Evolutionary conservation across 1,140 invertebrate species (phyloP), one percentile per base, ranked within the genome.

Genomic region (Pogonus chalceus): DNA sequence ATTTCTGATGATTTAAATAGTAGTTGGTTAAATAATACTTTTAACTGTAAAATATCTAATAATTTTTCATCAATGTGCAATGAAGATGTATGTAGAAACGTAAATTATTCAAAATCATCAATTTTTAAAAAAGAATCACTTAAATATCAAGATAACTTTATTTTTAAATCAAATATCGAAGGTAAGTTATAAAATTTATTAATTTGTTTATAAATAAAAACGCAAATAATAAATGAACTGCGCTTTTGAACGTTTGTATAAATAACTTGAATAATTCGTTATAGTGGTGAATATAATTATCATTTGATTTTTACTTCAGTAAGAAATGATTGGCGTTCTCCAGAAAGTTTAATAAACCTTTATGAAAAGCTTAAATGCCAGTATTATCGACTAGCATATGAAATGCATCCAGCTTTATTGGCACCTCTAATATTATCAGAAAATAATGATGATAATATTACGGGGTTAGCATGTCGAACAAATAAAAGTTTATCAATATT

Each of bases 401-500:
- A 69, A 14, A 35, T 69, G 1, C 63, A 66, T n/a, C 60, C 65
- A 0, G 65, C 68, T 23, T 35, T 61, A 52, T 62, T 65, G 51
- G 53, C 55, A 14, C 18, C 35, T 21, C 52, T 51, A 21, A 26
- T 23, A 52, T 21, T 10, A 47, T 31, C 10, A 24, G 16, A 14
- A 37, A 2, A 10, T 14, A 3, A 52, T 46, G 22, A 46, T 51
- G 16, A 14, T 2, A 49, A 43, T 49, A 35, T 73, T 2, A 69
- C 64, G 0, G 74, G 77, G 1, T 63, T 74, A 4, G 69, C 72
- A 1, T 86, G 84, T 63, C 67, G 65, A 47, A 76, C 71, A 1
- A 91, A 91, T 65, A 72, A 72, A 58, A 84, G 79, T 16, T 57
- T 92, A 21, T 73, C 76, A 37, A 79, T 90, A 54, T 63, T 87